Evolutionary conservation across 2,888 invertebrate genomes (phyloP), one percentile per base, ranked within the genome.

Genomic region (Pollenia griseotomentosa): DNA sequence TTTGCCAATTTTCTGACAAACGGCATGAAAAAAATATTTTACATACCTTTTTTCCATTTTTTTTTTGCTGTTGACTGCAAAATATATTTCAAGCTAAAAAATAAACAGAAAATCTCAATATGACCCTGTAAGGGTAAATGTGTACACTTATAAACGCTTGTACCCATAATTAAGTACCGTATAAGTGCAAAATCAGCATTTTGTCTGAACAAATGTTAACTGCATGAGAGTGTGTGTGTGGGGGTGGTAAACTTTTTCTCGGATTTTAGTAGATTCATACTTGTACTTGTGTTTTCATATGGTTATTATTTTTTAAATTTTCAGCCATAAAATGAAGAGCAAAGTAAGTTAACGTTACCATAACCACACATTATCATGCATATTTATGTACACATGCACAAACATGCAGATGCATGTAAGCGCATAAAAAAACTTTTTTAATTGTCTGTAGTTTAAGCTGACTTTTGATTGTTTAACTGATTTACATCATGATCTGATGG

Each of bases 91-190:
- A 33, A 33, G 33, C 33, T 33, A 33, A 33, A 33, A 33, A 33
- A 33, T 6, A 33, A 33, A 33, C 33, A 33, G 6, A 33, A 33
- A 6, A 33, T 6, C 33, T 33, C 33, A 55, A 55, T 23, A 10
- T 23, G 9, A 10, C 16, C 11, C 10, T 16, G 10, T 55, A 2
- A 16, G 53, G 9, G 53, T 53, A 16, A 16, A 61, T 14, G 8
- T 7, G 2, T 6, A 1, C 46, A 46, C 33, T 8, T 40, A 5
- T 46, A 57, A 78, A 40, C 19, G 11, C 23, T 78, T 66, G 9
- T 70, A 59, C 12, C 23, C 79, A 71, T 82, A 86, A 86, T 82
- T 82, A 82, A 73, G 66, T 77, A 16, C 59, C 48, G 19, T 59
- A 71, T 80, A 63, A 46, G 82, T 57, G 73, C 44, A 33, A 57